Evolutionary conservation across 1,140 invertebrate species (phyloP).

Genomic region (Dinoponera quadriceps): DNA sequence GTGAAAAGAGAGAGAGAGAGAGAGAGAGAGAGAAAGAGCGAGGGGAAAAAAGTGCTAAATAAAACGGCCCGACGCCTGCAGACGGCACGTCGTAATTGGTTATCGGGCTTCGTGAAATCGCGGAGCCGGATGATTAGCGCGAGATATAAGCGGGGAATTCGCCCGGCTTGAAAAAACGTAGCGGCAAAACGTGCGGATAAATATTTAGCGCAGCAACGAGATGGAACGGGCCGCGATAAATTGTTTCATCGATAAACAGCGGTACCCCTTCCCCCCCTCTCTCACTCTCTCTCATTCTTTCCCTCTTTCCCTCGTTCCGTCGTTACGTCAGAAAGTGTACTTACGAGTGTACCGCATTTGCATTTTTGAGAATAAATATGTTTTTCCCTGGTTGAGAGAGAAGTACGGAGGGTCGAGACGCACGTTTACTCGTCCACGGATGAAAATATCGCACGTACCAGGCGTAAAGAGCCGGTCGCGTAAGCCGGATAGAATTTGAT

Average conservation of each 20-base stretch:
- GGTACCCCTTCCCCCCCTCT: too few relatives aligned
- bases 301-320: too few relatives aligned
- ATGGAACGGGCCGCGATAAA: neutral
- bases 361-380: conserved; percentile 6
- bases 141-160: neutral
- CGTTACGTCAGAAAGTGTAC: neutral
- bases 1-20: too few relatives aligned
- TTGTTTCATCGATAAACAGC: conserved; percentile 1
- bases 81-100: neutral
- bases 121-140: neutral
- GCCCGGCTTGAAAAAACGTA: conserved; percentile 4
- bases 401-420: too few relatives aligned
- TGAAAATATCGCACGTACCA: conserved; percentile 1
- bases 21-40: too few relatives aligned
- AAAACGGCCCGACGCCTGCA: neutral
- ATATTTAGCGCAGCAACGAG: neutral
- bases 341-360: neutral
- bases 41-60: neutral
- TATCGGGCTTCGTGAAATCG: conserved; percentile 10
- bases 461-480: neutral
- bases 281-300: too few relatives aligned
- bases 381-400: too few relatives aligned
- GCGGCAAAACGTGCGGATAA: neutral
- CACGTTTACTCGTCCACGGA: too few relatives aligned
- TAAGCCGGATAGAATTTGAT: conserved; percentile 12